Percentiles rank a stretch among this genome's conserved stretches.
These are phyloP conservation scores for Phortica variegata DNA, from an alignment of 1,140 invertebrate genomes.

Conservation along the genomic window DNA sequence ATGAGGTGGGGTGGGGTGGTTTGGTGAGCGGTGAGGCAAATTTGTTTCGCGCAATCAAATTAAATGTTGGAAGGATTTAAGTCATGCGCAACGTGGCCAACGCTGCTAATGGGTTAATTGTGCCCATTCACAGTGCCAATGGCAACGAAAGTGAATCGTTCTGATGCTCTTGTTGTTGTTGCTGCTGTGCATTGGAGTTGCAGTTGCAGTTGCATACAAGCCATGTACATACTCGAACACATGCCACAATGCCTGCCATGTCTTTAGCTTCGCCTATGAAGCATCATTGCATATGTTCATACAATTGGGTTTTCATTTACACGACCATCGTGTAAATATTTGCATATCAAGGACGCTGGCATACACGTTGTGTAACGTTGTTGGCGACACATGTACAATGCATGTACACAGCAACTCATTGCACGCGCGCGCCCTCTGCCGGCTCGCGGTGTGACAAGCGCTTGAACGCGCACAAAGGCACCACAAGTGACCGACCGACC, in stretches of 20 bases:
- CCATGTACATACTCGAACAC: neutral
- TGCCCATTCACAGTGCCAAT: constrained; percentile 1
- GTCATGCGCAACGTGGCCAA: neutral
- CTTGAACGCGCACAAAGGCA: no score
- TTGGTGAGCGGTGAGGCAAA: no score
- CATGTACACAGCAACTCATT: no score
- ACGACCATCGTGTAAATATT: constrained; percentile 1
- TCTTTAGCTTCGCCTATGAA: neutral
- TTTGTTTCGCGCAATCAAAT: constrained; percentile 32
- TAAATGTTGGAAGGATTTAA: constrained; percentile 40
- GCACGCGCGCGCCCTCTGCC: no score
- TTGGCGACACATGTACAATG: no score
- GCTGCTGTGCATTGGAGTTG: no score
- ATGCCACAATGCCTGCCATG: neutral
- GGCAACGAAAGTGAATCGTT: neutral
- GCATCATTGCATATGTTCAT: neutral
- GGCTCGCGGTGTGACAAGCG: no score
- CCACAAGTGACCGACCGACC: no score
- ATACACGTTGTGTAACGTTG: no score
- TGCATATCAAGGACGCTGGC: neutral
- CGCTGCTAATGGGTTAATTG: neutral
- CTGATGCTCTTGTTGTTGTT: no score
- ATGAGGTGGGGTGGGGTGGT: no score
- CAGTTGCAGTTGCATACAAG: neutral
- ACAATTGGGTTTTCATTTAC: neutral